phyloP scores from a whole-genome alignment of 2,113 vertebrate genomes.

The Geococcyx californianus region DNA sequence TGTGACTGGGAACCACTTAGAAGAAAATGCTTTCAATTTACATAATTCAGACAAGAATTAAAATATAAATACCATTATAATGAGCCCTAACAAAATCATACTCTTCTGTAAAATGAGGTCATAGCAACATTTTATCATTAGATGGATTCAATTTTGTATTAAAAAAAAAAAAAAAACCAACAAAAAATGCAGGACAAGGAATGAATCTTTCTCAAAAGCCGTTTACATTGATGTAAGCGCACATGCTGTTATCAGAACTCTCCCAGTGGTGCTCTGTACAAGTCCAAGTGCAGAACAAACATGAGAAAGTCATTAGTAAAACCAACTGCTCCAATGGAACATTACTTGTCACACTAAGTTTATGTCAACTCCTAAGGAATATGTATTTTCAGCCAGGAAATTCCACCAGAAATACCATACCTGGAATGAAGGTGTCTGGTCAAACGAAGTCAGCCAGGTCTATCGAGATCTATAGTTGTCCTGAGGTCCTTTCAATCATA shows the following conservation, averaged over 20 bases:
- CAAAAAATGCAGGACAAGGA: neutral
- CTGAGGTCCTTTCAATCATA: neutral
- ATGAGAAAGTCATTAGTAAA: neutral
- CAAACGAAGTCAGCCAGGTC: too few relatives aligned
- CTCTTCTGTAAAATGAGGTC: neutral
- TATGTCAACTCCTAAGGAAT: neutral
- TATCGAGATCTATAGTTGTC: too few relatives aligned
- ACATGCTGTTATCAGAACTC: neutral
- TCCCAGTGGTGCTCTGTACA: neutral
- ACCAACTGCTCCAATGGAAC: neutral
- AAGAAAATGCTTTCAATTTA: neutral
- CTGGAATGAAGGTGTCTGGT: neutral
- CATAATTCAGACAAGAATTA: neutral
- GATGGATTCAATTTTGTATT: neutral
- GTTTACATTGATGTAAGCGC: neutral
- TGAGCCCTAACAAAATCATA: neutral
- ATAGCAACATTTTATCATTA: neutral
- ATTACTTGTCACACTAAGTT: neutral
- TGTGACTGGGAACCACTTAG: neutral
- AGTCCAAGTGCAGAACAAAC: neutral
- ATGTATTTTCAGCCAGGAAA: neutral
- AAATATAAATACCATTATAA: conserved; percentile 23
- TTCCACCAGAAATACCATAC: neutral
- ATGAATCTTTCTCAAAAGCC: neutral
- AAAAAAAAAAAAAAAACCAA: too few relatives aligned